Evolutionary conservation across 2,113 vertebrate genomes (phyloP).

Genomic region (Chascanopsetta lugubris): DNA sequence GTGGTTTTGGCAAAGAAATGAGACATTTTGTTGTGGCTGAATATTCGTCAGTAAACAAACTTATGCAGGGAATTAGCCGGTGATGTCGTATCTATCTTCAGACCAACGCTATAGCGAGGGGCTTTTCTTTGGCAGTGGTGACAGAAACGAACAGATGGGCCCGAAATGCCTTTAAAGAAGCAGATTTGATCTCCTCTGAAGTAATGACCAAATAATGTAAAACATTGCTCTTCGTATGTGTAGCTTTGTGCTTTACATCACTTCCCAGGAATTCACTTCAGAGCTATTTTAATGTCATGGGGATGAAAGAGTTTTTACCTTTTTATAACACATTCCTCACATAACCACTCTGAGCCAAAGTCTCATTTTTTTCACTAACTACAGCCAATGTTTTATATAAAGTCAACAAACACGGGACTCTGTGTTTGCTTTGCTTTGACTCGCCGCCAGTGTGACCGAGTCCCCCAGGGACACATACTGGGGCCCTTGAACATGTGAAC

Average conservation of each 20-base stretch:
- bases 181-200: no score
- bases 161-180: no score
- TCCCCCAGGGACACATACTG: conserved; percentile 23
- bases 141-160: conserved; percentile 4
- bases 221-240: background rate
- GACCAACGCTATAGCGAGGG: background rate
- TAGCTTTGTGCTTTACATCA: background rate
- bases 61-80: background rate
- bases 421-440: conserved; percentile 61
- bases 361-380: conserved; percentile 15
- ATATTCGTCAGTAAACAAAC: no score
- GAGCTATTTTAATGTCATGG: conserved; percentile 36
- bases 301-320: conserved; percentile 40
- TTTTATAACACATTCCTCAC: conserved; percentile 33
- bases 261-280: conserved; percentile 11
- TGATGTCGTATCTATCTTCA: conserved; percentile 10
- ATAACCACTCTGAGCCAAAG: conserved; percentile 16
- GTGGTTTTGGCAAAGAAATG: conserved; percentile 11
- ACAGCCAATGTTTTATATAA: conserved; percentile 28
- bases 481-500: conserved; percentile 52
- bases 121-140: background rate
- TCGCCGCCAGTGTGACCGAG: conserved; percentile 39
- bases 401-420: conserved; percentile 31
- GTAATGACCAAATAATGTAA: background rate
- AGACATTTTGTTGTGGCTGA: no score